Evolutionary conservation across 30 jellyfish, hydroid and myxozoan genomes (phyloP).

Genomic region (Chrysaora quinquecirrha): DNA sequence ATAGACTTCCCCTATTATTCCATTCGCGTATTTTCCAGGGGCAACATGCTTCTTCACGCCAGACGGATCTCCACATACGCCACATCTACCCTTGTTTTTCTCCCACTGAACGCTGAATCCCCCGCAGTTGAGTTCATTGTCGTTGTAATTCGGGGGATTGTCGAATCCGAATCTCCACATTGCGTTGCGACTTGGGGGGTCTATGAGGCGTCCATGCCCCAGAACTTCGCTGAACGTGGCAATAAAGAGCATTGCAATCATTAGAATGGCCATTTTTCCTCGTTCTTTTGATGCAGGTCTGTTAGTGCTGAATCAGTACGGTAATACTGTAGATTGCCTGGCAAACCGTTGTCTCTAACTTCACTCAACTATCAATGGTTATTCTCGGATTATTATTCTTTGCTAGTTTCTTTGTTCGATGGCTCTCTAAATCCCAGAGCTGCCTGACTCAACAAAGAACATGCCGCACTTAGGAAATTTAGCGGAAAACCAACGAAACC

Average conservation of each 20-base stretch:
- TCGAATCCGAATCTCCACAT: conserved; percentile 83
- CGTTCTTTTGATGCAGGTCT: too few species aligned
- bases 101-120: conserved; percentile 72
- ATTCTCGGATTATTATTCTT: too few species aligned
- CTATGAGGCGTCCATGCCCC: conserved; percentile 80
- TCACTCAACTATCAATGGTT: too few species aligned
- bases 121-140: conserved; percentile 87
- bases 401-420: too few species aligned
- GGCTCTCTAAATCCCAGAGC: too few species aligned
- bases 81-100: conserved; percentile 85
- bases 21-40: conserved; percentile 74
- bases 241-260: neutral
- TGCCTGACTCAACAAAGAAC: too few species aligned
- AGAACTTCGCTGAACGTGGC: neutral
- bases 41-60: conserved; percentile 66
- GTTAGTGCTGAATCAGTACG: too few species aligned
- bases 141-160: conserved; percentile 78
- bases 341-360: too few species aligned
- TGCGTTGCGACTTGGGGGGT: conserved; percentile 79
- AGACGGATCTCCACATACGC: conserved; percentile 90
- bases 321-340: too few species aligned
- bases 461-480: too few species aligned
- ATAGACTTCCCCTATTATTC: conserved; percentile 71
- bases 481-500: too few species aligned
- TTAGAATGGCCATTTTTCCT: conserved; percentile 1